Evolutionary conservation across 2,888 invertebrate species (phyloP).

Genomic region (Chrysotoxum bicinctum): DNA sequence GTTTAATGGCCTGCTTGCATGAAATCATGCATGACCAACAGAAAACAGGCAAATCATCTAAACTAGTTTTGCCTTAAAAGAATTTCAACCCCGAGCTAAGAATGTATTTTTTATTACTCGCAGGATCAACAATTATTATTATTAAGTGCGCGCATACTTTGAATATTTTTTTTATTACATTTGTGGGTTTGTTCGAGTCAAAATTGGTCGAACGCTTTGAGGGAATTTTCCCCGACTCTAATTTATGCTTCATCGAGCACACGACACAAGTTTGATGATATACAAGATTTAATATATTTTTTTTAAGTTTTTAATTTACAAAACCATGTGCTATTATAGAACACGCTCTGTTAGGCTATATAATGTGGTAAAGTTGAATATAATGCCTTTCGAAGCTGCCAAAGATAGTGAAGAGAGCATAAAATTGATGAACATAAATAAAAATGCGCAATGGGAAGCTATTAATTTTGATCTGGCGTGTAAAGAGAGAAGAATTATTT

Average conservation of each 20-base stretch:
- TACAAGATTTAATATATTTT: constrained; percentile 45
- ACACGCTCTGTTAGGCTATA: constrained; percentile 7
- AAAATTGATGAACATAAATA: constrained; percentile 61
- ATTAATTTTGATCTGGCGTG: constrained; percentile 52
- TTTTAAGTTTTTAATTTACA: constrained; percentile 6
- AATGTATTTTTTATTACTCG: constrained; percentile 22
- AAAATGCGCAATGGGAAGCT: constrained; percentile 55
- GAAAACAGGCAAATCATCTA: not conserved
- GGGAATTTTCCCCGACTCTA: constrained; percentile 7
- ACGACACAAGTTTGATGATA: constrained; percentile 6
- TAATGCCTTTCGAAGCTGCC: constrained; percentile 17
- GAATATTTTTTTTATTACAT: constrained; percentile 50
- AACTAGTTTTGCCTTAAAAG: constrained; percentile 41
- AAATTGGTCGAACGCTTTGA: constrained; percentile 1
- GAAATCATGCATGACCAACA: constrained; percentile 57
- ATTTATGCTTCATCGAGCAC: constrained; percentile 50
- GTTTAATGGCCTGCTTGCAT: constrained; percentile 51
- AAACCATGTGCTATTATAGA: constrained; percentile 30
- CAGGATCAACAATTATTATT: constrained; percentile 19
- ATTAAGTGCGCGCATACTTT: constrained; percentile 11
- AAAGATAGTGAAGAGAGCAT: constrained; percentile 31
- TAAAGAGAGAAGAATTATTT: constrained; percentile 23
- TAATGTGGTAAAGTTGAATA: constrained; percentile 13
- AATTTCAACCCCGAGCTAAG: not conserved
- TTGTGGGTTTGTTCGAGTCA: constrained; percentile 8